Evolutionary conservation across 2,797 vertebrate species (phyloP), one percentile per base, ranked within the genome.

Genomic region (Apodemus agrarius): DNA sequence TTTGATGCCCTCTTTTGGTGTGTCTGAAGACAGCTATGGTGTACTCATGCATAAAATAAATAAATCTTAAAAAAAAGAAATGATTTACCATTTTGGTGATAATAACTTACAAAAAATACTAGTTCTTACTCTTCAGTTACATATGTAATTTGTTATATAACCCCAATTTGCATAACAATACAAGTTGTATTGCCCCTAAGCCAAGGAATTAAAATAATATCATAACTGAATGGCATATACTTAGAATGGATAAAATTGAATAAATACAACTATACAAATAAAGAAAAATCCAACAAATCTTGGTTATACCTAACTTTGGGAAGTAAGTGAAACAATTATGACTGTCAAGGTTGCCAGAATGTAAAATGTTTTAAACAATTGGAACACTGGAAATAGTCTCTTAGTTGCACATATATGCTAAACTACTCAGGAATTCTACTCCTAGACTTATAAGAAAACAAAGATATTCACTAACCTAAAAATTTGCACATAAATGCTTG

Each of bases 211-310:
- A 92, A 94, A 86, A 92, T 22, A 88, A 54, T 43, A 11, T 46
- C 43, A 61, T 78, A 52, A 72, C 3, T 52, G 29, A 78, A 76
- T 89, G 4, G 6, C 13, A 61, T 89, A 84, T 19, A 8, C 40
- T 69, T 93, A 74, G 29, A 91, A 46, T 87, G 16, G 31, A 76
- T 95, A 63, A 88, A 95, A 72, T 52, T n/a, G 16, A 34, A 79
- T 79, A 34, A 34, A 78, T 21, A 79, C 78, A 79, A 54, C 49
- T 79, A 29, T 21, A 34, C 3, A 79, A 54, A 34, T n/a, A 34
- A 82, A 89, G 11, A 65, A 86, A 69, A 57, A 63, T 13, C 6
- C 61, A 12, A 59, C 57, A 88, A 76, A 83, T 37, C 29, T 37
- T 19, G 6, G 24, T 40, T 37, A 61, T 79, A 79, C 4, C 37